These are phyloP conservation scores for Esox niger DNA, from an alignment of 2,113 vertebrate genomes.

Conservation along the genomic window DNA sequence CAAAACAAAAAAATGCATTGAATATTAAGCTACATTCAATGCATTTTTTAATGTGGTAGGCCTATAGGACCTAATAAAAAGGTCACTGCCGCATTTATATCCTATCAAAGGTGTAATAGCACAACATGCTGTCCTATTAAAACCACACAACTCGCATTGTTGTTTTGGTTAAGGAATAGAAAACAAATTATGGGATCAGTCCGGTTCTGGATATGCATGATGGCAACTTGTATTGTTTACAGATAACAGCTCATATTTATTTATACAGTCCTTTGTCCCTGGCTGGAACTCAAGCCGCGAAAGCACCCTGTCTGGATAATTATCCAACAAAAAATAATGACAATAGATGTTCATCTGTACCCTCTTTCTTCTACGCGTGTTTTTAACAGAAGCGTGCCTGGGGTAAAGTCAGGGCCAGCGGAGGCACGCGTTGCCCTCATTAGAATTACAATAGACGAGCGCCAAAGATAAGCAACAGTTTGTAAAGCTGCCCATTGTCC, in stretches of 20 bases:
- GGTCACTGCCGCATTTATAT: not conserved
- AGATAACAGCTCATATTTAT: constrained; percentile 22
- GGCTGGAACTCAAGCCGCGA: constrained; percentile 29
- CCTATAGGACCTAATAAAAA: not conserved
- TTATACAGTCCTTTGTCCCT: constrained; percentile 10
- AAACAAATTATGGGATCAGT: constrained; percentile 1
- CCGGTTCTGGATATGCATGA: not conserved
- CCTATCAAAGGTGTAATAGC: not conserved
- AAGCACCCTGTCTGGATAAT: constrained; percentile 34
- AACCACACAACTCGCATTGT: constrained; percentile 7
- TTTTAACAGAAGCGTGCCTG: constrained; percentile 53
- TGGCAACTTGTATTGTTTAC: constrained; percentile 17
- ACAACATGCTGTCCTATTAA: not conserved
- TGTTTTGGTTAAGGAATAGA: constrained; percentile 5
- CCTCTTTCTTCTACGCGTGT: constrained; percentile 13
- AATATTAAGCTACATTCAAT: too few species aligned
- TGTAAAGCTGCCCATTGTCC: constrained; percentile 38
- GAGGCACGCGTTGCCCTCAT: constrained; percentile 70
- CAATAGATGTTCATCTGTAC: constrained; percentile 18
- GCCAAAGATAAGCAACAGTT: constrained; percentile 55
- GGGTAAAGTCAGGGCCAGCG: constrained; percentile 41
- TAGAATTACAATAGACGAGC: constrained; percentile 59
- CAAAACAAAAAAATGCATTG: not conserved
- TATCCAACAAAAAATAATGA: constrained; percentile 36
- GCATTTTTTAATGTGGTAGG: too few species aligned